Evolutionary conservation across 2,797 vertebrate species (phyloP).

Genomic region (Clarias pachynema): DNA sequence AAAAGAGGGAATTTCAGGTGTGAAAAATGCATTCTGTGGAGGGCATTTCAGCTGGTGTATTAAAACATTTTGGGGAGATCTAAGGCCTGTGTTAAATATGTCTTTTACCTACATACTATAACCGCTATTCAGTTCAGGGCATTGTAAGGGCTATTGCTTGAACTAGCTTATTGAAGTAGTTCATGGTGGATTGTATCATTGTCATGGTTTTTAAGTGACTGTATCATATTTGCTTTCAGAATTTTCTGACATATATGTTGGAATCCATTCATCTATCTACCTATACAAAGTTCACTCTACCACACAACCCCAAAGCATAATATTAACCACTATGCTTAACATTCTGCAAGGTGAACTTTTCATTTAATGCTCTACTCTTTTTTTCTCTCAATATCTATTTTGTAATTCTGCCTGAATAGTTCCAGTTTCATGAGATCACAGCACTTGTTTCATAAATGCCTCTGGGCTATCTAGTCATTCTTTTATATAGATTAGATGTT

Average conservation of each 20-base stretch:
- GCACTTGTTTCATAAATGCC: not conserved
- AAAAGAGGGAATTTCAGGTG: too few species aligned
- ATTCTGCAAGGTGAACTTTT: not conserved
- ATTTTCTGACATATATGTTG: not conserved
- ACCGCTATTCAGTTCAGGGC: not conserved
- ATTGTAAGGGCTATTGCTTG: not conserved
- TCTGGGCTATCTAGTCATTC: not conserved
- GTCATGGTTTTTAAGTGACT: not conserved
- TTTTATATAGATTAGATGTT: not conserved
- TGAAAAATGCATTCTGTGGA: too few species aligned
- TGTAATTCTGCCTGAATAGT: not conserved
- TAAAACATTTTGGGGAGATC: too few species aligned
- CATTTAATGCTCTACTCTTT: not conserved
- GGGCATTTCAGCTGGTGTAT: too few species aligned
- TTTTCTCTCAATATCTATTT: not conserved
- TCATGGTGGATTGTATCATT: not conserved
- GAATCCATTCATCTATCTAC: not conserved
- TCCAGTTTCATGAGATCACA: not conserved
- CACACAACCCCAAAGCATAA: not conserved
- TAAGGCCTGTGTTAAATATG: too few species aligned
- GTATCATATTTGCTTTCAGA: not conserved
- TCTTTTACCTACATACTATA: not conserved
- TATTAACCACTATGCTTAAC: not conserved
- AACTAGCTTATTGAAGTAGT: not conserved
- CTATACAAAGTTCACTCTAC: not conserved